Conservation (phyloP, 2,797 vertebrate genomes). For the Crax fasciolata region DNA sequence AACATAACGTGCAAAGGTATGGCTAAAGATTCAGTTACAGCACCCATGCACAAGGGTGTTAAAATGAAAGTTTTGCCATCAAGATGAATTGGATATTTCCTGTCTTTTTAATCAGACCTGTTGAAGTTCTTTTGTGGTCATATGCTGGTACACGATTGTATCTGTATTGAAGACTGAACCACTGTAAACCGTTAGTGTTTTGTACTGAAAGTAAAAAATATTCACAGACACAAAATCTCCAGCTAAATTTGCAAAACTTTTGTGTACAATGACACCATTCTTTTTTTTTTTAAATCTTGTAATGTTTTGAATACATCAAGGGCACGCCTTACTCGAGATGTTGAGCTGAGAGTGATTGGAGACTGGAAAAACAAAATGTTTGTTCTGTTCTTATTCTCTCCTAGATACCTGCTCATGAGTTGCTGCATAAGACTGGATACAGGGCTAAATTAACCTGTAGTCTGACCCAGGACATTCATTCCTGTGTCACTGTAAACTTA, state of each 20-base stretch:
- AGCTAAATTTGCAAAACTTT: neutral
- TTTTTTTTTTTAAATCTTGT: neutral
- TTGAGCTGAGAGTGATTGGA: neutral
- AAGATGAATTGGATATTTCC: constrained; percentile 15
- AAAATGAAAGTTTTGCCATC: neutral
- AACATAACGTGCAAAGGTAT: neutral
- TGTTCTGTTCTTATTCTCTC: neutral
- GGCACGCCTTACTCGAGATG: neutral
- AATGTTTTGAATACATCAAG: neutral
- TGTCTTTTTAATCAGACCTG: constrained; percentile 16
- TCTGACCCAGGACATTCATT: neutral
- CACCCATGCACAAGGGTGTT: neutral
- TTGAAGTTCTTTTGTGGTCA: neutral
- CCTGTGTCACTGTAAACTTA: neutral
- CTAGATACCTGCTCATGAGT: neutral
- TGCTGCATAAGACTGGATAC: neutral
- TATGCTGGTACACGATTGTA: neutral
- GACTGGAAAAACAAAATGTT: neutral
- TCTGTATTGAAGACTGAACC: neutral
- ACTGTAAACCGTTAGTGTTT: neutral
- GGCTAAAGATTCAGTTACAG: neutral
- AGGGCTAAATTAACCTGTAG: neutral
- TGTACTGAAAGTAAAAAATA: neutral
- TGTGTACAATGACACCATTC: neutral
- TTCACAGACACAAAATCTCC: neutral